A percentile compares a stretch with the other conserved stretches of the same genome.
These are phyloP conservation scores for Panurus biarmicus DNA, from an alignment of 2,113 vertebrate species.

Conservation along the genomic window DNA sequence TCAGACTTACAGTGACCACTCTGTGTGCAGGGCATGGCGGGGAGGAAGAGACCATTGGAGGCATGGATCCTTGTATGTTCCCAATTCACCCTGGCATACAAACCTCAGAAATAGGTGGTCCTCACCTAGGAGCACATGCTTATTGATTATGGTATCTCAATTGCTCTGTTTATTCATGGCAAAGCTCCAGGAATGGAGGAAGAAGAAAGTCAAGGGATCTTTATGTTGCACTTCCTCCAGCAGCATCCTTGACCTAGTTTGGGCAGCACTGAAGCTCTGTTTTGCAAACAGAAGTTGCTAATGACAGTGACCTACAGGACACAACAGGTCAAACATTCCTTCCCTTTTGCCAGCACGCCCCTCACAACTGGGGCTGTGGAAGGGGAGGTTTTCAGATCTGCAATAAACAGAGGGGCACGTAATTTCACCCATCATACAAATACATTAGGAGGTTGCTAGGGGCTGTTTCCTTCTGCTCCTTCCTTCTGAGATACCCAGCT, in stretches of 20 bases:
- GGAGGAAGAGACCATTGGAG: background rate
- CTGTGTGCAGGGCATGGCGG: too few relatives aligned
- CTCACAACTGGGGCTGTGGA: background rate
- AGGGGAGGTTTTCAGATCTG: background rate
- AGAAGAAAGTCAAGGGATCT: background rate
- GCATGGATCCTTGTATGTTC: background rate
- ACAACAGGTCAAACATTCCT: background rate
- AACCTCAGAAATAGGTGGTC: background rate
- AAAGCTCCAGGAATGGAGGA: background rate
- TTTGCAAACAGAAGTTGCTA: background rate
- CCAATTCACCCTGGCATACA: background rate
- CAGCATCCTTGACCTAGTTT: background rate
- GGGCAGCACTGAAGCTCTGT: background rate
- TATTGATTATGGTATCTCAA: background rate
- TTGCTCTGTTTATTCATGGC: background rate
- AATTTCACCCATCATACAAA: background rate
- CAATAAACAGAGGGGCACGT: background rate
- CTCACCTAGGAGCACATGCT: background rate
- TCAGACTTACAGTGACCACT: background rate
- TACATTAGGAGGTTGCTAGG: background rate
- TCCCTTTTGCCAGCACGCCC: background rate
- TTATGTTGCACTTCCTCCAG: background rate
- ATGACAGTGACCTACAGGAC: background rate
- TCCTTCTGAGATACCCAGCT: background rate
- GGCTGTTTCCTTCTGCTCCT: background rate